Percentiles rank a stretch among this genome's conserved stretches.
These are phyloP conservation scores for Dicycla oo DNA, from an alignment of 2,888 invertebrate genomes.

Conservation along the genomic window DNA sequence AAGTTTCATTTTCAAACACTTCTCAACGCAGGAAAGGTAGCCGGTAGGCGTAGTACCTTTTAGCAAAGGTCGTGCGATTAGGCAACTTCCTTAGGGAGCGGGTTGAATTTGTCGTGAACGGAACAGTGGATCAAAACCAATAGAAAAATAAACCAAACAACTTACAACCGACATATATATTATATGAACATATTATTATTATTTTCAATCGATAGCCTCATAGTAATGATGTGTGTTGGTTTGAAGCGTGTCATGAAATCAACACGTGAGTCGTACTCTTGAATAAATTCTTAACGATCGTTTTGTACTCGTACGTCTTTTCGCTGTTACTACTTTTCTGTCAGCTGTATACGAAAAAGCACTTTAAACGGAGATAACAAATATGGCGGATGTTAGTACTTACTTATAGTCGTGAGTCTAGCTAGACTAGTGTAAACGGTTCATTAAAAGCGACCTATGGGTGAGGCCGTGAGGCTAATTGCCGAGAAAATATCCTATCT, in stretches of 20 bases:
- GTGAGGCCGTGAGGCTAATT: conserved; percentile 29
- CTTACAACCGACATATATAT: background rate
- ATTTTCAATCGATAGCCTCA: conserved; percentile 4
- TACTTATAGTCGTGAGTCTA: background rate
- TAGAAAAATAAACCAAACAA: conserved; percentile 16
- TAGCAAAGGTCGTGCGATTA: conserved; percentile 22
- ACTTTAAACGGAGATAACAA: background rate
- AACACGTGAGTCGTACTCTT: background rate
- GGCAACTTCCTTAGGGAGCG: conserved; percentile 54
- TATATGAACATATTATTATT: background rate
- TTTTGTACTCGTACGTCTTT: background rate
- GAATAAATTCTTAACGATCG: background rate
- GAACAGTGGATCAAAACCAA: conserved; percentile 15
- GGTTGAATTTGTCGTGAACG: conserved; percentile 19
- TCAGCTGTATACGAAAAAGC: background rate
- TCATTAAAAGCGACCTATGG: conserved; percentile 31
- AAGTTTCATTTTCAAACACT: conserved; percentile 1
- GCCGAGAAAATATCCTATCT: conserved; percentile 16
- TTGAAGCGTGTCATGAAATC: conserved; percentile 8
- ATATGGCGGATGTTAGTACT: no score
- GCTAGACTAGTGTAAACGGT: conserved; percentile 7
- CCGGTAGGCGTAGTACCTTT: background rate
- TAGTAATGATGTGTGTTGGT: background rate
- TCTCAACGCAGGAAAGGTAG: no score
- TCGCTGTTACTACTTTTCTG: conserved; percentile 6